Conservation (phyloP, 2,888 invertebrate species). For the Junonia oenone region DNA sequence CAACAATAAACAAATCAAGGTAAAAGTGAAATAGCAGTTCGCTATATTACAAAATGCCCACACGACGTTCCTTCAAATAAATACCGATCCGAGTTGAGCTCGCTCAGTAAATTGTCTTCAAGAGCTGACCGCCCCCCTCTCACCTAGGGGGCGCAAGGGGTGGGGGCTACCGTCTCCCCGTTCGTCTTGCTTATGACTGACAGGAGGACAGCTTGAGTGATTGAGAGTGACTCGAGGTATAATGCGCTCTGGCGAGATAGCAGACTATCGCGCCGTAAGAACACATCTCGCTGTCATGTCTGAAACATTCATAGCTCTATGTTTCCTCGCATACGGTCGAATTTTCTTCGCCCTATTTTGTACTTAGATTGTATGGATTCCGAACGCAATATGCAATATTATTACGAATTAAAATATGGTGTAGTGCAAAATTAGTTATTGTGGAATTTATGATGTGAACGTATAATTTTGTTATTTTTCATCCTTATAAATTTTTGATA, state of each 20-base stretch:
- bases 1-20: conserved; percentile 7
- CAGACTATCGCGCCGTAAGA: conserved; percentile 34
- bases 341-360: conserved; percentile 16
- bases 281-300: conserved; percentile 38
- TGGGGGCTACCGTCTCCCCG: conserved; percentile 66
- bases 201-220: conserved; percentile 77
- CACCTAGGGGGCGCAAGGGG: conserved; percentile 44
- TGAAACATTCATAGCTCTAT: conserved; percentile 45
- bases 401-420: conserved; percentile 67
- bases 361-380: conserved; percentile 17
- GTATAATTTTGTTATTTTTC: not conserved
- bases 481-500: not conserved
- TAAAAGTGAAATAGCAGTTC: conserved; percentile 1
- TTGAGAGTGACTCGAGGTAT: conserved; percentile 78
- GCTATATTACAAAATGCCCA: conserved; percentile 22
- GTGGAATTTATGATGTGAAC: conserved; percentile 21
- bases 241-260: conserved; percentile 70
- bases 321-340: conserved; percentile 15
- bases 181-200: conserved; percentile 79
- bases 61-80: conserved; percentile 60
- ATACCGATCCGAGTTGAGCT: conserved; percentile 62
- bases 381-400: conserved; percentile 42
- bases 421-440: conserved; percentile 55
- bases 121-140: conserved; percentile 70
- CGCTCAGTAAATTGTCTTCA: conserved; percentile 77